These are phyloP conservation scores for Parazoanthus atlanticus DNA, from an alignment of 92 coral and sea anemone species.

Conservation along the genomic window DNA sequence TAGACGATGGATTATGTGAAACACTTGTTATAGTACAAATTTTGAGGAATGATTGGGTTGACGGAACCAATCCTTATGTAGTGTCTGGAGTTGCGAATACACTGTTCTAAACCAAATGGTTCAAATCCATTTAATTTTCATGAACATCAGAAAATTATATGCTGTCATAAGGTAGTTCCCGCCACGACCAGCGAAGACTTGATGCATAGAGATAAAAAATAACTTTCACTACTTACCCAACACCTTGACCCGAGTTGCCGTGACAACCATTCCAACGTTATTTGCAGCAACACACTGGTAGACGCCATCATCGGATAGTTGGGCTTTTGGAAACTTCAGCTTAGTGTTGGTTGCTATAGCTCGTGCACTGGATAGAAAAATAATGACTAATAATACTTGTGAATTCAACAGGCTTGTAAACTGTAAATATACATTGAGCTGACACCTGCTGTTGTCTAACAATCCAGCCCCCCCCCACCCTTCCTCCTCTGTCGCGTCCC, in stretches of 20 bases:
- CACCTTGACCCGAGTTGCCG: constrained; percentile 60
- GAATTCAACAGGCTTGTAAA: neutral
- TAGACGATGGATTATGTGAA: too few relatives aligned
- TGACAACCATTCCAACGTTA: constrained; percentile 69
- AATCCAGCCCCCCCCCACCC: too few relatives aligned
- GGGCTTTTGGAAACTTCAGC: constrained; percentile 45
- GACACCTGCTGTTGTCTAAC: too few relatives aligned
- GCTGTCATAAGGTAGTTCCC: neutral
- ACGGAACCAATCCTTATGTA: too few relatives aligned
- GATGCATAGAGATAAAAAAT: neutral
- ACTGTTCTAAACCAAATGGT: too few relatives aligned
- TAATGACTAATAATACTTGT: neutral
- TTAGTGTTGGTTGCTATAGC: neutral
- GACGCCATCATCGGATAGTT: constrained; percentile 50
- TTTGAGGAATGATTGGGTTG: too few relatives aligned
- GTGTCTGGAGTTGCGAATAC: too few relatives aligned
- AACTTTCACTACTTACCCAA: constrained; percentile 50
- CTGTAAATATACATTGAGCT: neutral
- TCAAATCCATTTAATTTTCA: too few relatives aligned
- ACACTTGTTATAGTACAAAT: too few relatives aligned
- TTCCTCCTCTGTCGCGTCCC: too few relatives aligned
- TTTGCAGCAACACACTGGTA: constrained; percentile 87
- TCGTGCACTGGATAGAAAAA: neutral
- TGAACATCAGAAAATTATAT: too few relatives aligned
- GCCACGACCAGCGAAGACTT: too few relatives aligned